phyloP scores from a whole-genome alignment of 2,113 vertebrate species.

The Spermophilus dauricus region DNA sequence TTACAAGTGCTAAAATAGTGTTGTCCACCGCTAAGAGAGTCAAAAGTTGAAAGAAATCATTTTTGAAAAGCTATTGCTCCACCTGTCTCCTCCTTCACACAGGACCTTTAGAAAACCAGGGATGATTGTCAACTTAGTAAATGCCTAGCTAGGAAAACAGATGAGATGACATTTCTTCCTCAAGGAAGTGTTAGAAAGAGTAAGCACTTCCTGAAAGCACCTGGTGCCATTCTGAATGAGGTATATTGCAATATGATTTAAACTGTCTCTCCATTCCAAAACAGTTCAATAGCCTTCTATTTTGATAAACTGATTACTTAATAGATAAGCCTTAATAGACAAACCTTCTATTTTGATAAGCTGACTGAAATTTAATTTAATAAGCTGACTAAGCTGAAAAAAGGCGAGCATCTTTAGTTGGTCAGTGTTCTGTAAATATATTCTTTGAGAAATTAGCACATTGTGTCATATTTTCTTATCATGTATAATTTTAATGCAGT shows the following conservation, averaged over 20 bases:
- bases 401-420: neutral
- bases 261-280: neutral
- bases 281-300: neutral
- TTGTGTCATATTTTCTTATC: neutral
- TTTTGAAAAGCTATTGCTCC: neutral
- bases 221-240: neutral
- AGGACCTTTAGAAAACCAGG: neutral
- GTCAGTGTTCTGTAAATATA: neutral
- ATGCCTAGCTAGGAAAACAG: neutral
- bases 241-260: neutral
- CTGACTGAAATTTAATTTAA: too few species aligned
- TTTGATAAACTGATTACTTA: neutral
- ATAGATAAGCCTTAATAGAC: too few species aligned
- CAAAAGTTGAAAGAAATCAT: neutral
- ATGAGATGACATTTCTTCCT: neutral
- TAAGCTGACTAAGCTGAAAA: neutral
- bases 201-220: neutral
- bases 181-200: neutral
- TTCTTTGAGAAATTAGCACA: neutral
- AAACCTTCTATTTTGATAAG: too few species aligned
- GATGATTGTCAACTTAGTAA: neutral
- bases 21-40: neutral
- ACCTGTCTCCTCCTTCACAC: fast-evolving
- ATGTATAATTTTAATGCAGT: neutral
- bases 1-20: neutral